These are phyloP conservation scores for Agonopterix alstromeriana DNA, from an alignment of 2,888 invertebrate species.

Conservation along the genomic window DNA sequence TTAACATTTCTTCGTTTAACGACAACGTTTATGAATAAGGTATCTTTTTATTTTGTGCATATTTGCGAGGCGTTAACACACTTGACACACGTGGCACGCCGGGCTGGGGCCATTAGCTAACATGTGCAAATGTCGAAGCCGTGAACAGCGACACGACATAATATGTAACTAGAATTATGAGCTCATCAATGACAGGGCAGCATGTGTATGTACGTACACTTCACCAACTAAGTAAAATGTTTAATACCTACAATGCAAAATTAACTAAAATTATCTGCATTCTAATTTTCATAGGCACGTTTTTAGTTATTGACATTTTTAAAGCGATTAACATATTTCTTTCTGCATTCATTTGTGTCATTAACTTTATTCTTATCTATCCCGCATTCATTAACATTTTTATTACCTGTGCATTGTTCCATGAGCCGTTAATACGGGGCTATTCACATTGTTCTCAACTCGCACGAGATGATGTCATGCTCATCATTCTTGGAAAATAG, in stretches of 20 bases:
- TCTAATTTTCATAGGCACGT: neutral
- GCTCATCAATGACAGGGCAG: constrained; percentile 27
- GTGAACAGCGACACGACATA: constrained; percentile 32
- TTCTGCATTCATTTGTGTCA: constrained; percentile 10
- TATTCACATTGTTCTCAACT: constrained; percentile 44
- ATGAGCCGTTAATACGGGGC: constrained; percentile 37
- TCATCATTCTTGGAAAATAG: constrained; percentile 33
- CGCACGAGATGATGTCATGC: constrained; percentile 46
- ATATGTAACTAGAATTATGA: constrained; percentile 36
- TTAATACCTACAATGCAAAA: neutral
- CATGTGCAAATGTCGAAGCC: constrained; percentile 48
- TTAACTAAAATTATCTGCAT: neutral
- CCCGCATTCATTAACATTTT: constrained; percentile 37
- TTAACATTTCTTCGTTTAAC: neutral
- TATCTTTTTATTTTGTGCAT: constrained; percentile 19
- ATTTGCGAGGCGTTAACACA: constrained; percentile 32
- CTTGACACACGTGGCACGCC: constrained; percentile 44
- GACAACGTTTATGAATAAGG: constrained; percentile 8
- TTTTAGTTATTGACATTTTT: neutral
- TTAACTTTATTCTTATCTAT: constrained; percentile 25
- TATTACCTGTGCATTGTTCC: constrained; percentile 46
- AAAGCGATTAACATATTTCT: neutral
- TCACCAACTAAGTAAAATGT: constrained; percentile 9
- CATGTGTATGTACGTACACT: constrained; percentile 32
- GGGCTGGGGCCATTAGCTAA: constrained; percentile 37